Evolutionary conservation across 1,140 invertebrate species (phyloP).

Genomic region (Pogonomyrmex californicus): DNA sequence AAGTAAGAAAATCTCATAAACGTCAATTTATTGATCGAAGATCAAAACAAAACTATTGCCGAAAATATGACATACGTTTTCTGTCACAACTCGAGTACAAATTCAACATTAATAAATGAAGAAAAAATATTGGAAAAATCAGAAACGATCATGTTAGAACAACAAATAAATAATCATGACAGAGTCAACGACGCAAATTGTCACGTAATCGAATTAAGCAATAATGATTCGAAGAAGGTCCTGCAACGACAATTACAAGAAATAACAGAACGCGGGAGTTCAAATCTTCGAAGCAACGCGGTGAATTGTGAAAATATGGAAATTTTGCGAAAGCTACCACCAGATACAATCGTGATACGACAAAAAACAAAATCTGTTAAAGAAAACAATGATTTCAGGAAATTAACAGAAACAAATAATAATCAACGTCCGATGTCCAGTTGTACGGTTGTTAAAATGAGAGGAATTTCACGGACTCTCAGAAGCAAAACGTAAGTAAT

Average conservation of each 20-base stretch:
- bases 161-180: background rate
- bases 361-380: slow-evolving; percentile 59
- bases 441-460: slow-evolving; percentile 48
- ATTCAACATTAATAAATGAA: background rate
- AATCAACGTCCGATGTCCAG: slow-evolving; percentile 64
- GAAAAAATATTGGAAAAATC: background rate
- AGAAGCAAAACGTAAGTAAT: slow-evolving; percentile 70
- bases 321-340: slow-evolving; percentile 61
- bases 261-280: background rate
- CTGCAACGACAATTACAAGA: slow-evolving; percentile 67
- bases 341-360: slow-evolving; percentile 75
- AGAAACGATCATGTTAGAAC: slow-evolving; percentile 22
- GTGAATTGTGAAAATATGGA: slow-evolving; percentile 32
- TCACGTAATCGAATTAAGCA: slow-evolving; percentile 73
- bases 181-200: background rate
- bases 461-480: slow-evolving; percentile 61
- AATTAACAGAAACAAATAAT: slow-evolving; percentile 71
- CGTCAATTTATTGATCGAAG: background rate
- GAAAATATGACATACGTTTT: background rate
- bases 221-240: slow-evolving; percentile 74
- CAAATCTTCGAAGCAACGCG: background rate
- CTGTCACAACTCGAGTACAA: background rate
- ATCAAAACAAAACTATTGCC: background rate
- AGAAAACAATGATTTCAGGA: slow-evolving; percentile 67
- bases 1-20: background rate